A percentile compares a stretch with the other conserved stretches of the same genome.
phyloP scores from a whole-genome alignment of 2,797 vertebrate genomes.

The Synaphobranchus kaupii region DNA sequence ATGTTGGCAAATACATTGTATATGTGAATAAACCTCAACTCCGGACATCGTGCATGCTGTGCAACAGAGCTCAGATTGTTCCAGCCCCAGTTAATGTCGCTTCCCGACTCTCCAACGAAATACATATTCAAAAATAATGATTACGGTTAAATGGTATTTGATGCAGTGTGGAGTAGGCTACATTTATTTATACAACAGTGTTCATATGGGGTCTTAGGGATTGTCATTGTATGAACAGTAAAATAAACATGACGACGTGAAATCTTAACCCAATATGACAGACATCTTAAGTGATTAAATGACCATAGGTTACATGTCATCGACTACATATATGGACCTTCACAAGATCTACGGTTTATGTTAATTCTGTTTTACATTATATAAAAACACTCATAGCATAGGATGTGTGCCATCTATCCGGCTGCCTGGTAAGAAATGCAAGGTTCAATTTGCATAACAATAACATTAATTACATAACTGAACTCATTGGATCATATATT shows the following conservation, averaged over 20 bases:
- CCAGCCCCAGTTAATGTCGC: constrained; percentile 75
- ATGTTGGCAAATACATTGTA: constrained; percentile 67
- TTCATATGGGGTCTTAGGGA: not conserved
- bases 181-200: not conserved
- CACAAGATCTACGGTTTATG: not conserved
- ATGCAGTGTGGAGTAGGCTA: not conserved
- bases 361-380: not conserved
- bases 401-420: not conserved
- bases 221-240: not conserved
- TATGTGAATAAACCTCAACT: constrained; percentile 74
- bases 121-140: not conserved
- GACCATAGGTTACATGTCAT: not conserved
- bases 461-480: too few species aligned
- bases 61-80: constrained; percentile 75
- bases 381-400: not conserved
- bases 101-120: not conserved
- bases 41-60: constrained; percentile 78
- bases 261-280: not conserved
- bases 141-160: not conserved
- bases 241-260: not conserved
- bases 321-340: not conserved
- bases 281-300: not conserved
- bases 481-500: too few species aligned
- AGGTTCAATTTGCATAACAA: too few species aligned
- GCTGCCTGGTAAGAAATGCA: not conserved